Percentiles rank a stretch among this genome's conserved stretches.
phyloP scores from a whole-genome alignment of 2,888 invertebrate genomes.

The Rhabditophanes sp. region DNA sequence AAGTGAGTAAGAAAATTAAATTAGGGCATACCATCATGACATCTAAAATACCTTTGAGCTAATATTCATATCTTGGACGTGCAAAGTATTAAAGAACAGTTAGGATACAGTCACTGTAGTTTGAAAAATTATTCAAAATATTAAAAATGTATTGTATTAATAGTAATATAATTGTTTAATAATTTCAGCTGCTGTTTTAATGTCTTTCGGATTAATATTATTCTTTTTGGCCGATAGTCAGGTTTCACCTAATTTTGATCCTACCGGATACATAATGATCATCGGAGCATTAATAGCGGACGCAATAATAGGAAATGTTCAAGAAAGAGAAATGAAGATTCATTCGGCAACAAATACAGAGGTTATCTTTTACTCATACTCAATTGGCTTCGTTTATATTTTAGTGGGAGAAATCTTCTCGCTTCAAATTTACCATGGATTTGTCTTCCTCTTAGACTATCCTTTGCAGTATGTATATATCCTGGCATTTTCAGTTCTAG shows the following conservation, averaged over 20 bases:
- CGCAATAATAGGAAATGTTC: constrained; percentile 85
- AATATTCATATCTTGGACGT: too few species aligned
- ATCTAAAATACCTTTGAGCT: too few species aligned
- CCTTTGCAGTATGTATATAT: constrained; percentile 61
- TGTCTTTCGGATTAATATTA: constrained; percentile 48
- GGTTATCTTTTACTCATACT: constrained; percentile 78
- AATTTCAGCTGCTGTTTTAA: constrained; percentile 30
- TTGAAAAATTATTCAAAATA: too few species aligned
- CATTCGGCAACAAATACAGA: constrained; percentile 70
- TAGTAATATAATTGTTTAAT: too few species aligned
- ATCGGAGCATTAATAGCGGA: constrained; percentile 75
- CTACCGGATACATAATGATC: constrained; percentile 49
- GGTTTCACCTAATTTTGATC: constrained; percentile 54
- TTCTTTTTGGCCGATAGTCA: constrained; percentile 67
- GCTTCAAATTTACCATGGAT: constrained; percentile 61
- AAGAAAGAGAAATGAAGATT: constrained; percentile 80
- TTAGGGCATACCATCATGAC: too few species aligned
- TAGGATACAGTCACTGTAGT: too few species aligned
- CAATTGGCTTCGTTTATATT: constrained; percentile 68
- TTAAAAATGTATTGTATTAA: too few species aligned
- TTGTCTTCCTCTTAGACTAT: constrained; percentile 57
- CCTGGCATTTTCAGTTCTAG: constrained; percentile 67
- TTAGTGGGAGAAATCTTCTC: constrained; percentile 57
- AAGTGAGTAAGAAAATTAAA: too few species aligned
- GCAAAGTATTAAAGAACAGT: too few species aligned